Evolutionary conservation across 1,140 invertebrate genomes (phyloP).

Genomic region (Drosophila nannoptera): DNA sequence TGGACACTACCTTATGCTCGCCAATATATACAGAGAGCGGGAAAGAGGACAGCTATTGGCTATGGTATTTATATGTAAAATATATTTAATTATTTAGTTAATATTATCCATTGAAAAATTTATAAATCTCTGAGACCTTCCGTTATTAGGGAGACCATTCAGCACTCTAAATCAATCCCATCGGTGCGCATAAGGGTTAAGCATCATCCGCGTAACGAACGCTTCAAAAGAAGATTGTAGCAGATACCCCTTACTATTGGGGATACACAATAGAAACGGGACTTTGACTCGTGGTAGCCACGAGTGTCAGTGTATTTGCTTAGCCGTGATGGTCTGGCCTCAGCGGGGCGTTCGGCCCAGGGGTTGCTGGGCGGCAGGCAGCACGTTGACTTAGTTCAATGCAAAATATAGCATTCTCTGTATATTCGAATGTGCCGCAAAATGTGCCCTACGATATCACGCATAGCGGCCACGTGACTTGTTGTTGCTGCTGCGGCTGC

Average conservation of each 20-base stretch:
- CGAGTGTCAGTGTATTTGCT: neutral
- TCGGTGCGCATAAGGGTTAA: neutral
- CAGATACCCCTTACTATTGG: neutral
- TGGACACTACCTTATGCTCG: no score
- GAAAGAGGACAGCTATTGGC: no score
- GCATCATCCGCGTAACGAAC: neutral
- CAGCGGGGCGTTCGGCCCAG: neutral
- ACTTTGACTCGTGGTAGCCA: conserved; percentile 5
- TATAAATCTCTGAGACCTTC: no score
- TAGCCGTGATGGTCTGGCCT: neutral
- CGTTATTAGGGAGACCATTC: no score
- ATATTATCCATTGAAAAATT: no score
- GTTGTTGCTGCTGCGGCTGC: conserved; percentile 1
- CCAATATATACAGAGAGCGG: no score
- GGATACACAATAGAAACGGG: neutral
- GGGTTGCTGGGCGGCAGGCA: conserved; percentile 25
- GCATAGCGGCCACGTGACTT: conserved; percentile 48
- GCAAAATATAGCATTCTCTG: conserved; percentile 14
- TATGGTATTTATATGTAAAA: neutral
- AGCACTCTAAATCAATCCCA: neutral
- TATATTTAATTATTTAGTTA: neutral
- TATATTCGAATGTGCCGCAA: conserved; percentile 25
- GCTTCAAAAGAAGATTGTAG: neutral
- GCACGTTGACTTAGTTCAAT: conserved; percentile 35
- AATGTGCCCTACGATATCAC: conserved; percentile 42